Evolutionary conservation across 1,140 invertebrate species (phyloP).

Genomic region (Papilio dardanus): DNA sequence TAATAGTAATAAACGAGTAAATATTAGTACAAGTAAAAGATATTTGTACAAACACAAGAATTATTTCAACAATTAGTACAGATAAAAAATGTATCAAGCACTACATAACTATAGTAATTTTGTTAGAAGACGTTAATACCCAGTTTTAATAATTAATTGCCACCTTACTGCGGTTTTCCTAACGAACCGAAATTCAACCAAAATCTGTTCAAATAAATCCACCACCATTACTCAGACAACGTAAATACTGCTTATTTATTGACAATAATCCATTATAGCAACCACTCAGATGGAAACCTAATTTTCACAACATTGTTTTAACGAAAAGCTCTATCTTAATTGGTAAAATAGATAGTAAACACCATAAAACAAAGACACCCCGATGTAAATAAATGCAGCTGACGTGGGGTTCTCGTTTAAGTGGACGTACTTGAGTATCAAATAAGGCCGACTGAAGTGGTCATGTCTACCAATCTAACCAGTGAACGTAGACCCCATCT

Average conservation of each 20-base stretch:
- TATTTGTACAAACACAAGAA: not conserved
- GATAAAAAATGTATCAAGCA: not conserved
- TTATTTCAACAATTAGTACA: not conserved
- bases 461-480: conserved; percentile 54
- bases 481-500: conserved; percentile 45
- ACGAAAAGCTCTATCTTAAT: conserved; percentile 45
- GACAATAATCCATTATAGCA: conserved; percentile 61
- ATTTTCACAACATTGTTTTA: conserved; percentile 31
- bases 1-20: no score
- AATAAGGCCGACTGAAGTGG: conserved; percentile 59
- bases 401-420: conserved; percentile 42
- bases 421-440: conserved; percentile 52
- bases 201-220: conserved; percentile 61
- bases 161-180: conserved; percentile 43
- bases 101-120: not conserved
- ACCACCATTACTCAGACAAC: conserved; percentile 58
- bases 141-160: conserved; percentile 57
- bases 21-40: not conserved
- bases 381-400: conserved; percentile 27
- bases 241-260: conserved; percentile 68
- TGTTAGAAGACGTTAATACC: not conserved
- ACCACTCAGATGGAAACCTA: conserved; percentile 45
- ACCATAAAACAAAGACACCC: conserved; percentile 45
- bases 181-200: conserved; percentile 50
- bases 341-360: conserved; percentile 43